Evolutionary conservation across 2,113 vertebrate species (phyloP), one percentile per base, ranked within the genome.

Genomic region (Pionites leucogaster): DNA sequence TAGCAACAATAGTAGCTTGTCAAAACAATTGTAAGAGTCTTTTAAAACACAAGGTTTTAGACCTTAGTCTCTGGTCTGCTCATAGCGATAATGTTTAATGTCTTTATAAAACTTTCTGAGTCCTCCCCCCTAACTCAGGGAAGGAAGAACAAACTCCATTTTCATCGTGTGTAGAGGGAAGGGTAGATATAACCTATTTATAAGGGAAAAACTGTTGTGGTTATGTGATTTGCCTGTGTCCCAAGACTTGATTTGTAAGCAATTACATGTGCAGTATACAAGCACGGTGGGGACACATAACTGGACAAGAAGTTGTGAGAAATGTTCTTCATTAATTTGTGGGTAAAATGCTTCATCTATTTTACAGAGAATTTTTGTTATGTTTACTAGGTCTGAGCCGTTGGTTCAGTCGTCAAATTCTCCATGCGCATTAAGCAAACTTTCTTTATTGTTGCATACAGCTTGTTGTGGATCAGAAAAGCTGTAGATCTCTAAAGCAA

Each of bases 1-100:
- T 92, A 85, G 94, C 96, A 93, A 52, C 46, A 47, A 25, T 27
- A 35, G 42, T 71, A 44, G 74, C 57, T 62, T 86, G 77, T 93
- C 93, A 91, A 65, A 95, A 57, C 57, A 79, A 19, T 55, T 17
- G 1, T 55, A 88, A 89, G 62, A 71, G 64, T 88, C 39, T 93
- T 92, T 55, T 78, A 71, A 92, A 88, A 41, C 60, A 19, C 13
- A 71, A 31, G 22, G 13, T 3, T 95, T 86, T 75, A 75, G 60
- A 71, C 47, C 29, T 37, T 41, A 90, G 52, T 46, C 55, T 76
- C 44, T 33, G 47, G 31, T 37, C 68, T 82, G 57, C 37, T 87
- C 79, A 76, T 76, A 81, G 47, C 37, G 60, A 27, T 84, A 24
- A 75, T 22, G 5, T 37, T 86, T n/a, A 75, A 59, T 75, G 27